phyloP scores from a whole-genome alignment of 1,140 invertebrate genomes.

The Laodelphax striatellus region DNA sequence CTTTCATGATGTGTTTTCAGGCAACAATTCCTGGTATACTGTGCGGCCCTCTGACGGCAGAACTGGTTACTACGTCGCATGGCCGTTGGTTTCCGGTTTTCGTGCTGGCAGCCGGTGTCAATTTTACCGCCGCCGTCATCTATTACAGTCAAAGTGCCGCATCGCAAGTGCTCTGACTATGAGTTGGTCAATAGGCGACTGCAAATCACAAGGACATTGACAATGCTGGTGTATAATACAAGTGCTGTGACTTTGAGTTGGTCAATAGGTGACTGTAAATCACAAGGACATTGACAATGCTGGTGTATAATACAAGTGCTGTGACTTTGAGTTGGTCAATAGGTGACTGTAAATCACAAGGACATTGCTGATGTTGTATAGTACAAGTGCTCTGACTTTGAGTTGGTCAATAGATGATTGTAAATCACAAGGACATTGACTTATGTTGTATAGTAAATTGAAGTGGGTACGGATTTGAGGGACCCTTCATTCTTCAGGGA shows the following conservation, averaged over 20 bases:
- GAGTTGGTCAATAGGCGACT: background rate
- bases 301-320: slow-evolving; percentile 42
- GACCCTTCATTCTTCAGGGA: too few species aligned
- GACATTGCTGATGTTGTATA: too few species aligned
- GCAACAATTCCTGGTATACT: slow-evolving; percentile 68
- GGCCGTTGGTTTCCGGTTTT: slow-evolving; percentile 70
- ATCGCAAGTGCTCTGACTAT: slow-evolving; percentile 46
- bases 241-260: slow-evolving; percentile 36
- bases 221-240: slow-evolving; percentile 30
- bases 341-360: background rate
- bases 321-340: slow-evolving; percentile 27
- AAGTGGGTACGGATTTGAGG: too few species aligned
- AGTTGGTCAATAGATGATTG: background rate
- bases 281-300: background rate
- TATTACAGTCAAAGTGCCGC: slow-evolving; percentile 65
- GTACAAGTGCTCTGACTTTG: slow-evolving; percentile 44
- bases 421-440: background rate
- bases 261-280: too few species aligned
- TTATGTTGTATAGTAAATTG: too few species aligned
- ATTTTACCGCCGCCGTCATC: slow-evolving; percentile 64
- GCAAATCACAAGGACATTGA: background rate
- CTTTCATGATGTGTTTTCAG: slow-evolving; percentile 25
- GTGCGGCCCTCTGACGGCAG: slow-evolving; percentile 66
- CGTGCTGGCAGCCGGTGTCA: slow-evolving; percentile 56
- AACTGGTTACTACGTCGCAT: slow-evolving; percentile 56